A percentile compares a stretch with the other conserved stretches of the same genome.
phyloP scores from a whole-genome alignment of 2,888 invertebrate genomes.

The Drosophila vallismaia region DNA sequence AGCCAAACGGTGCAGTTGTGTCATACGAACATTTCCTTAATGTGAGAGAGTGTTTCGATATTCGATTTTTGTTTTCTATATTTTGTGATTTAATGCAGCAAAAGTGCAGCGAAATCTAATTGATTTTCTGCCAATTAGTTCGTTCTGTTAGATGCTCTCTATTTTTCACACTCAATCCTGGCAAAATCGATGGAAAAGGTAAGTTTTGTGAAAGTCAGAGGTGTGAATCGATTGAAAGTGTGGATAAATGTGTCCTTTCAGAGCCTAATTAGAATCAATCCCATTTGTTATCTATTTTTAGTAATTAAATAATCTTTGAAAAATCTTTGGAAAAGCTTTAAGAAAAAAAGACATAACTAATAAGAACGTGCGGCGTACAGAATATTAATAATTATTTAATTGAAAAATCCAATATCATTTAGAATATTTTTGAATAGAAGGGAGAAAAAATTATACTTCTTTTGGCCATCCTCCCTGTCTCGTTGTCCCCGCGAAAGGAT shows the following conservation, averaged over 20 bases:
- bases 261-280: conserved; percentile 4
- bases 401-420: conserved; percentile 15
- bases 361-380: conserved; percentile 28
- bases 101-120: conserved; percentile 16
- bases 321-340: conserved; percentile 5
- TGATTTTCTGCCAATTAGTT: conserved; percentile 21
- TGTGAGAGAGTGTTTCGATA: conserved; percentile 38
- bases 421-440: conserved; percentile 5
- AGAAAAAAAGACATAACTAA: conserved; percentile 13
- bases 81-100: conserved; percentile 18
- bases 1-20: conserved; percentile 52
- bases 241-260: not conserved
- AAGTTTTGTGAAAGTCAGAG: not conserved
- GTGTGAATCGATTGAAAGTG: not conserved
- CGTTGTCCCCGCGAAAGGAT: conserved; percentile 1
- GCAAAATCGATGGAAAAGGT: not conserved
- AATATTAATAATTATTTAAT: conserved; percentile 10
- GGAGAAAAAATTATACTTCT: not conserved
- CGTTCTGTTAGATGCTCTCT: conserved; percentile 25
- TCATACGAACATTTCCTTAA: conserved; percentile 44
- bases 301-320: conserved; percentile 16
- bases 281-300: not conserved
- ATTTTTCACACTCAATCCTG: conserved; percentile 29
- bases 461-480: conserved; percentile 5
- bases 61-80: conserved; percentile 5